A percentile compares a stretch with the other conserved stretches of the same genome.
phyloP scores from a whole-genome alignment of 2,888 invertebrate genomes.

The Atethmia centrago region DNA sequence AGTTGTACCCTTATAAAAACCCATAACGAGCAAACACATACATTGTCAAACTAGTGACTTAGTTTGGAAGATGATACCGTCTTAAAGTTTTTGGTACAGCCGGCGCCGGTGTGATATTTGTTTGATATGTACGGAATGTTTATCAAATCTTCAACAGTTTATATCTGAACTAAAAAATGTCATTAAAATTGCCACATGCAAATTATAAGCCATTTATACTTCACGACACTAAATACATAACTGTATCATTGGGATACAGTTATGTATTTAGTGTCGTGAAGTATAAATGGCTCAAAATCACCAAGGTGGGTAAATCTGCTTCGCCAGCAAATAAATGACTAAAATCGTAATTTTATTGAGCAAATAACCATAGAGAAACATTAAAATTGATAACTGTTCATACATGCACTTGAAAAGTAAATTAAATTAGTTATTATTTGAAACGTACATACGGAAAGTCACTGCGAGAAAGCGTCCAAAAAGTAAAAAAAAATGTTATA shows the following conservation, averaged over 20 bases:
- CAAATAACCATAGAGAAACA: not conserved
- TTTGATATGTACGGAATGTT: not conserved
- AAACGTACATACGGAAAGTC: not conserved
- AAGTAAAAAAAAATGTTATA: too few species aligned
- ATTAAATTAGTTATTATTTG: too few species aligned
- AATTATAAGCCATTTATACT: not conserved
- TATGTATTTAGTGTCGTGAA: constrained; percentile 23
- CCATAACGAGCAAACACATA: not conserved
- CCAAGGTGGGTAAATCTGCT: not conserved
- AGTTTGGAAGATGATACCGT: not conserved
- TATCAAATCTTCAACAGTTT: constrained; percentile 15
- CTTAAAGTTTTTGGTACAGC: not conserved
- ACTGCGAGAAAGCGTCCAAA: not conserved
- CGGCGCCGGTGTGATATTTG: not conserved
- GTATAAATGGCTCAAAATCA: constrained; percentile 1
- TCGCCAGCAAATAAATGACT: not conserved
- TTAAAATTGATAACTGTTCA: not conserved
- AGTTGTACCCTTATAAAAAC: not conserved
- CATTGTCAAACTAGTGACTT: not conserved
- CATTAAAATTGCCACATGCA: constrained; percentile 22
- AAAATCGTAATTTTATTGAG: not conserved
- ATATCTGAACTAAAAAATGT: constrained; percentile 25
- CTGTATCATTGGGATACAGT: constrained; percentile 55
- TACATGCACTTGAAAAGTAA: not conserved
- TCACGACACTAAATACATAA: constrained; percentile 28